A percentile compares a stretch with the other conserved stretches of the same genome.
These are phyloP conservation scores for Drosophila mimica DNA, from an alignment of 2,888 invertebrate genomes.

Conservation along the genomic window DNA sequence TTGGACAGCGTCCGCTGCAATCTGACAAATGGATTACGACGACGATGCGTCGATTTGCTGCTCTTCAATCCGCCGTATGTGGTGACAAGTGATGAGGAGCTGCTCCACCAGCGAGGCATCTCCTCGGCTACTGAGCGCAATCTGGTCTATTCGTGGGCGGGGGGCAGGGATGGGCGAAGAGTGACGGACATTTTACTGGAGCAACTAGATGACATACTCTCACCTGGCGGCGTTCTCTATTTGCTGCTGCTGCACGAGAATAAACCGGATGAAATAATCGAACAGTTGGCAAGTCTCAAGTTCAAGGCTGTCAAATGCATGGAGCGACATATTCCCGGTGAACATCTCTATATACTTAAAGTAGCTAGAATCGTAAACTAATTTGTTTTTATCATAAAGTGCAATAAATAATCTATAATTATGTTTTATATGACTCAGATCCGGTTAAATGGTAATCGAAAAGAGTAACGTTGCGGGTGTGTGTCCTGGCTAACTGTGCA, in stretches of 20 bases:
- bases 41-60: conserved; percentile 91
- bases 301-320: conserved; percentile 88
- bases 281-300: conserved; percentile 87
- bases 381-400: conserved; percentile 28
- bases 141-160: conserved; percentile 88
- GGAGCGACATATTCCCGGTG: conserved; percentile 93
- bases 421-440: background rate
- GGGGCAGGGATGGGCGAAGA: conserved; percentile 90
- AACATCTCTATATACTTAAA: conserved; percentile 93
- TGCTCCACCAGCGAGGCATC: conserved; percentile 81
- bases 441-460: background rate
- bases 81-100: conserved; percentile 92
- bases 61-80: conserved; percentile 99
- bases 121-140: conserved; percentile 42
- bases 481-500: conserved; percentile 1
- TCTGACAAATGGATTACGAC: conserved; percentile 87
- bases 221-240: conserved; percentile 93
- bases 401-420: background rate
- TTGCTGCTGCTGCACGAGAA: conserved; percentile 95
- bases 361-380: conserved; percentile 84
- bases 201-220: conserved; percentile 89
- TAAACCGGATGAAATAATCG: conserved; percentile 90
- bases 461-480: background rate
- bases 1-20: conserved; percentile 89
- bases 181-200: conserved; percentile 91